phyloP scores from a whole-genome alignment of 2,113 vertebrate species.

The Etheostoma spectabile region DNA sequence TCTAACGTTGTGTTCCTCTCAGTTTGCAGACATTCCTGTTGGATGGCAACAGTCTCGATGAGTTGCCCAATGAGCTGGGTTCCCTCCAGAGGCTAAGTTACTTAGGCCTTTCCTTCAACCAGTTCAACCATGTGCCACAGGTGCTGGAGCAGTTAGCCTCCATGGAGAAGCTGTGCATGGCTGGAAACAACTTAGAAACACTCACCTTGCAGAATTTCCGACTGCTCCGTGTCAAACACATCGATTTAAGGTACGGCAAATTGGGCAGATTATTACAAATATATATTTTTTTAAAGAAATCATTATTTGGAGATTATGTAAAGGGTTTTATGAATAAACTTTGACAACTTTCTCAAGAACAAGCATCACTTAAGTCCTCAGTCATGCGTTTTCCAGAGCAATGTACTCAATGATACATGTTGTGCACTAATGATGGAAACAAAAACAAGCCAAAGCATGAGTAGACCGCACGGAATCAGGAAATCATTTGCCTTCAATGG shows the following conservation, averaged over 20 bases:
- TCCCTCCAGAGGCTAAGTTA: constrained; percentile 91
- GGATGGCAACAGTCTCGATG: constrained; percentile 94
- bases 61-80: constrained; percentile 91
- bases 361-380: not conserved
- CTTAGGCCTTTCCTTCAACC: constrained; percentile 96
- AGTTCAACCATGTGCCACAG: constrained; percentile 90
- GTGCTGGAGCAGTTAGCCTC: constrained; percentile 91
- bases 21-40: constrained; percentile 97
- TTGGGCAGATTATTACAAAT: not conserved
- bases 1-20: constrained; percentile 24
- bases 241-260: constrained; percentile 90
- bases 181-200: constrained; percentile 91
- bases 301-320: not conserved
- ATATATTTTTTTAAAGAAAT: not conserved
- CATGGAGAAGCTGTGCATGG: constrained; percentile 97
- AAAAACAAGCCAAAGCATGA: constrained; percentile 39
- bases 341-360: not conserved
- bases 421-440: constrained; percentile 54
- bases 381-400: constrained; percentile 1
- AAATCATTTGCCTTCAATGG: constrained; percentile 70
- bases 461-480: constrained; percentile 39
- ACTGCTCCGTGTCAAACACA: constrained; percentile 92
- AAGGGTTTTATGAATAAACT: not conserved
- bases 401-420: constrained; percentile 28
- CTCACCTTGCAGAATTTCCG: constrained; percentile 89